Conservation (phyloP, 2,113 vertebrate genomes). For the Oriolus oriolus region DNA sequence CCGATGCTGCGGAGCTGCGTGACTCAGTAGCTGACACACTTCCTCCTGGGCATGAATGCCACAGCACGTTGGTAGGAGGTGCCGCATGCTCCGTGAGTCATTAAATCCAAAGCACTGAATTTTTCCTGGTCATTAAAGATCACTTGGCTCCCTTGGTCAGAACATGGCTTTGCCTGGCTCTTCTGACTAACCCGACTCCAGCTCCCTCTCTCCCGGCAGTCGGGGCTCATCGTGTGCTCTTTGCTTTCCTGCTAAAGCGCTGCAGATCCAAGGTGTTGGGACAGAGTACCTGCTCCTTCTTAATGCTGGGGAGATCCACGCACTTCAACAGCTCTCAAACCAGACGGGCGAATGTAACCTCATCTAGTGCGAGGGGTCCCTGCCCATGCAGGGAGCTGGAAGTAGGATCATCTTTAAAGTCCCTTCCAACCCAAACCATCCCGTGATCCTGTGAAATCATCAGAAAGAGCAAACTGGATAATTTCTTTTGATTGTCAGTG, state of each 20-base stretch:
- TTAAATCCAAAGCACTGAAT: background rate
- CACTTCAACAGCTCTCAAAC: background rate
- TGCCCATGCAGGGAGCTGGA: background rate
- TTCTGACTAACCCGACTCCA: background rate
- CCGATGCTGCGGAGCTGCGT: background rate
- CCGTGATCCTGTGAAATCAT: background rate
- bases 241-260: background rate
- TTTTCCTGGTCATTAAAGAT: slow-evolving; percentile 1
- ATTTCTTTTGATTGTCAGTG: background rate
- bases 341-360: background rate
- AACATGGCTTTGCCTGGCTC: background rate
- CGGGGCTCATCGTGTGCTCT: background rate
- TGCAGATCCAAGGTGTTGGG: background rate
- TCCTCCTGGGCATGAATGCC: slow-evolving; percentile 24
- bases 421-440: background rate
- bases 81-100: background rate
- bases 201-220: background rate
- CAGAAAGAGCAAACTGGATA: background rate
- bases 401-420: background rate
- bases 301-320: background rate
- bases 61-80: slow-evolving; percentile 1
- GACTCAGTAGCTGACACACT: slow-evolving; percentile 44
- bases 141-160: background rate
- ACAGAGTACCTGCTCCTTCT: background rate
- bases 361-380: background rate